These are phyloP conservation scores for Phalacrocorax brasilianus DNA, from an alignment of 2,113 vertebrate genomes.

Conservation along the genomic window DNA sequence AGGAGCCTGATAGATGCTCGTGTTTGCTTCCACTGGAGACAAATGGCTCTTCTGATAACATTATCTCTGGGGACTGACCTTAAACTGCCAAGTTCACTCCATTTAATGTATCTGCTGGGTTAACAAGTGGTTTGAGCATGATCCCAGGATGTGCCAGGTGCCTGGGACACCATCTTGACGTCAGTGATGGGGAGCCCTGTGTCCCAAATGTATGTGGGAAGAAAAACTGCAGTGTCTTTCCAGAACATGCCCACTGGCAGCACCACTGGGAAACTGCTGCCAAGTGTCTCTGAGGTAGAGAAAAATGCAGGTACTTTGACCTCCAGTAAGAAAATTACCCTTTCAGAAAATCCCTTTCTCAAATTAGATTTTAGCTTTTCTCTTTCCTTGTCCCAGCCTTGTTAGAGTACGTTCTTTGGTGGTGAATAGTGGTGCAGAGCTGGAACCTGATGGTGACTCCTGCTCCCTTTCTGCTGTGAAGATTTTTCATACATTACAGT, in stretches of 20 bases:
- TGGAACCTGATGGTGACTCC: not conserved
- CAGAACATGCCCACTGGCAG: not conserved
- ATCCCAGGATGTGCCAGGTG: not conserved
- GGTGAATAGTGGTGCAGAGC: not conserved
- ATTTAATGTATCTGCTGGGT: conserved; percentile 13
- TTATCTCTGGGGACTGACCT: conserved; percentile 36
- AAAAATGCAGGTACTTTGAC: not conserved
- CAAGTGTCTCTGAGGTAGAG: not conserved
- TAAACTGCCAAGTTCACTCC: conserved; percentile 11
- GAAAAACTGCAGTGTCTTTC: not conserved
- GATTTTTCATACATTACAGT: not conserved
- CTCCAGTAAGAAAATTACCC: not conserved
- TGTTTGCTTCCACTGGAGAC: conserved; percentile 10
- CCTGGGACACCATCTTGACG: not conserved
- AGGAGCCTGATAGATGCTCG: not conserved
- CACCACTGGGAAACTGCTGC: not conserved
- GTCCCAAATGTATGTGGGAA: not conserved
- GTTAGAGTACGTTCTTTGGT: not conserved
- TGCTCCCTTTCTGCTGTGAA: not conserved
- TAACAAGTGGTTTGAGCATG: not conserved
- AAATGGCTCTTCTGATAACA: conserved; percentile 30
- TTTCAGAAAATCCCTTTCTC: not conserved
- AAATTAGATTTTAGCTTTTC: not conserved
- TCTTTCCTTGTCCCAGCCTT: not conserved
- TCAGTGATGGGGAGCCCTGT: not conserved